Evolutionary conservation across 2,888 invertebrate species (phyloP), one percentile per base, ranked within the genome.

Genomic region (Magallana nippona): DNA sequence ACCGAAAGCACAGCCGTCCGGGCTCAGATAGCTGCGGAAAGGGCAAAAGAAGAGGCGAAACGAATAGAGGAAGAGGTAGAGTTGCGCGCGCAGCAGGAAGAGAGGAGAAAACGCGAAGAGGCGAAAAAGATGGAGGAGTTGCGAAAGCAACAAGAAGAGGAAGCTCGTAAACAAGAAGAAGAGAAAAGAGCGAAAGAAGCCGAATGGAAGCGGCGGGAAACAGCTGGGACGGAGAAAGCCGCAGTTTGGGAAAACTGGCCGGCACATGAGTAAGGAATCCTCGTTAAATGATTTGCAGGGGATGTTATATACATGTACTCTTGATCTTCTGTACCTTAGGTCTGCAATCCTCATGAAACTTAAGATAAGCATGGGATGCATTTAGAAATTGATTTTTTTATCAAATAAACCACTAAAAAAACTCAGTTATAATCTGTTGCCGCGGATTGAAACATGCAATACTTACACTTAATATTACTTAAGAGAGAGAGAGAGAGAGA

Each of bases 191-290:
- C 86, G 78, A 89, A 89, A 83, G 91, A 90, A 78, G 90, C 87
- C 32, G 91, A 91, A 84, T 91, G 90, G 93, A 91, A 84, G 87
- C 86, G 89, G 58, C 84, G 87, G 60, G 91, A 89, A 84, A 83
- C 87, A 3, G 60, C 56, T 11, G 86, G 86, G 17, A 32, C 79
- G 0, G 90, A 90, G 11, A 88, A 87, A 83, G 82, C 86, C 1
- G 83, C 87, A 1, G 88, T 80, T 2, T 92, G 91, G 90, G 91
- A 92, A 71, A 88, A 81, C 8, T 93, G 93, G 93, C 90, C 91
- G 1, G 83, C 86, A 5, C 87, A 87, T 60, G 90, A 89, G 93
- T 93, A 84, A 88, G 91, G 89, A 27, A 5, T n/a, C 11, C 27
- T 19, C n/a, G 17, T 22, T 77, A 15, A 22, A 13, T 58, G 27